A percentile compares a stretch with the other conserved stretches of the same genome.
Conservation (phyloP, 1,140 invertebrate species). For the Temnothorax curvispinosus region DNA sequence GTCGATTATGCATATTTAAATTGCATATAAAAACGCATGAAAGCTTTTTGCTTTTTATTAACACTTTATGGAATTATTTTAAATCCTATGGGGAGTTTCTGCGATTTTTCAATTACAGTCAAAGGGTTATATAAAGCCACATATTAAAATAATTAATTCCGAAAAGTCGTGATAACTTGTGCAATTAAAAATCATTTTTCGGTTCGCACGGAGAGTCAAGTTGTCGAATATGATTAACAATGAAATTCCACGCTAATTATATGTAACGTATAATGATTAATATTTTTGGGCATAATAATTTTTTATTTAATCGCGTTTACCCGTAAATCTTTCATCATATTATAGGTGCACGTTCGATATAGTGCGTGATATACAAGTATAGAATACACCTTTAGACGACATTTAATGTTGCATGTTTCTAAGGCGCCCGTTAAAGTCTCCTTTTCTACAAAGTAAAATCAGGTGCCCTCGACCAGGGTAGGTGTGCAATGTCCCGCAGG, state of each 20-base stretch:
- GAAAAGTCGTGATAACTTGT: neutral
- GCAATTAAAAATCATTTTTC: neutral
- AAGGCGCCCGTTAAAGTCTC: slow-evolving; percentile 32
- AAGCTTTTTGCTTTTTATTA: neutral
- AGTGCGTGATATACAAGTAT: too few relatives aligned
- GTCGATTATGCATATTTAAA: slow-evolving; percentile 17
- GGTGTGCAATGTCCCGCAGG: slow-evolving; percentile 72
- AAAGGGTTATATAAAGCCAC: neutral
- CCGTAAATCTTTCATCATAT: neutral
- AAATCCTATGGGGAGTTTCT: neutral
- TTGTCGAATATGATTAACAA: neutral
- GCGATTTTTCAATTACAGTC: neutral
- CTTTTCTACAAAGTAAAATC: slow-evolving; percentile 63
- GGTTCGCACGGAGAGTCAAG: neutral
- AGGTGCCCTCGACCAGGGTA: slow-evolving; percentile 65
- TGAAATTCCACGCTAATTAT: neutral
- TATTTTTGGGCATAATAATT: neutral
- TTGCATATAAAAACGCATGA: slow-evolving; percentile 12
- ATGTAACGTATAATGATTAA: neutral
- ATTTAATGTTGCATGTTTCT: slow-evolving; percentile 18
- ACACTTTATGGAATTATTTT: slow-evolving; percentile 12
- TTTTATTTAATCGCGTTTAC: neutral
- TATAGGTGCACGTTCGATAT: neutral
- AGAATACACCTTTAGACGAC: neutral
- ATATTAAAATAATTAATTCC: slow-evolving; percentile 11